phyloP scores from a whole-genome alignment of 1,140 invertebrate species.

The Homalodisca vitripennis region DNA sequence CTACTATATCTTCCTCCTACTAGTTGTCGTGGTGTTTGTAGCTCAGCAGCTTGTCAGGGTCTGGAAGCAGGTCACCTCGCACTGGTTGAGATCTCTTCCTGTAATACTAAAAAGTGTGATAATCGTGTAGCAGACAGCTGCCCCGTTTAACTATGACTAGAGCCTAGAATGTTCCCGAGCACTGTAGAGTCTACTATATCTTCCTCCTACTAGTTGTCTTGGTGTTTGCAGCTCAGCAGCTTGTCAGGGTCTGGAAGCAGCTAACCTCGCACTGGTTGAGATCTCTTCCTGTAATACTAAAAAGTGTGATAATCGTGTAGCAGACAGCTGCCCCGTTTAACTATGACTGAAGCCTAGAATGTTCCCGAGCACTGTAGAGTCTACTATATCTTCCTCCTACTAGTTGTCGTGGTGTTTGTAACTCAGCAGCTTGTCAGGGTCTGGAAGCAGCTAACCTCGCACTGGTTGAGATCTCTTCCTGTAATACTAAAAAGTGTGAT shows the following conservation, averaged over 20 bases:
- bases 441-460: conserved; percentile 6
- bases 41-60: background rate
- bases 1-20: background rate
- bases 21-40: background rate
- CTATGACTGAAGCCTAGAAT: too few relatives aligned
- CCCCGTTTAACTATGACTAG: too few relatives aligned
- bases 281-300: background rate
- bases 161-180: background rate
- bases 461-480: conserved; percentile 26
- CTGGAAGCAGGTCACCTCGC: background rate
- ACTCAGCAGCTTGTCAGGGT: conserved; percentile 25
- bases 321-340: too few relatives aligned
- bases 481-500: too few relatives aligned
- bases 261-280: background rate
- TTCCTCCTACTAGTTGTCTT: background rate
- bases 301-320: background rate
- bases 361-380: too few relatives aligned
- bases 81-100: background rate
- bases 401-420: conserved; percentile 23
- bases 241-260: background rate
- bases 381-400: conserved; percentile 14
- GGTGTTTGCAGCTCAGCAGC: background rate
- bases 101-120: too few relatives aligned
- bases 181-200: background rate
- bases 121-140: too few relatives aligned